A percentile compares a stretch with the other conserved stretches of the same genome.
phyloP scores from a whole-genome alignment of 2,888 invertebrate species.

The Prenolepis imparis region DNA sequence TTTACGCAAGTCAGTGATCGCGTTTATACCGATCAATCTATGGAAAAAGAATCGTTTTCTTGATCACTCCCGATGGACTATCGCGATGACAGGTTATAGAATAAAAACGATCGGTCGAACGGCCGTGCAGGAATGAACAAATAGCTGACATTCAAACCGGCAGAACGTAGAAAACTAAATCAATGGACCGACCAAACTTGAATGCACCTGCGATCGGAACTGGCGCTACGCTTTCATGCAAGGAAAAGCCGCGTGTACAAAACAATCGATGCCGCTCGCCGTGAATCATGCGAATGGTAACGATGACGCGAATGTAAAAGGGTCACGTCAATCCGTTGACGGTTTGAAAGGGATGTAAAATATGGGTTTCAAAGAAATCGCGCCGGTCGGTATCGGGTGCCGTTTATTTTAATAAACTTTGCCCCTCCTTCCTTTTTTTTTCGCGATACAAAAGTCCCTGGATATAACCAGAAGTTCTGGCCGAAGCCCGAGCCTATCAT shows the following conservation, averaged over 20 bases:
- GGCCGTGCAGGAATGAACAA: conserved; percentile 50
- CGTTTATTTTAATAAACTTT: conserved; percentile 57
- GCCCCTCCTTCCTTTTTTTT: conserved; percentile 34
- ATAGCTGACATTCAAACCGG: conserved; percentile 53
- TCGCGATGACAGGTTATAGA: conserved; percentile 53
- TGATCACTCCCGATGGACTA: conserved; percentile 53
- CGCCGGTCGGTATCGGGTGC: conserved; percentile 5
- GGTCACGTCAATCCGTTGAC: conserved; percentile 54
- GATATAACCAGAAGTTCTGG: conserved; percentile 30
- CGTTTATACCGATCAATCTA: conserved; percentile 41
- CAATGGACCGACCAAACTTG: conserved; percentile 52
- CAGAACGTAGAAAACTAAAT: conserved; percentile 54
- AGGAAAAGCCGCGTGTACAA: conserved; percentile 53
- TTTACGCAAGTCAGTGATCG: conserved; percentile 53
- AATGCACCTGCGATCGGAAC: conserved; percentile 48
- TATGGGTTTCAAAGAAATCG: conserved; percentile 51
- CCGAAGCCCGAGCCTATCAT: conserved; percentile 23
- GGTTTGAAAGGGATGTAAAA: conserved; percentile 51
- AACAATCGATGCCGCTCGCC: conserved; percentile 50
- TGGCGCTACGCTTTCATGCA: conserved; percentile 54
- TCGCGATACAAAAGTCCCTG: conserved; percentile 36
- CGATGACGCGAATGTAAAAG: conserved; percentile 56
- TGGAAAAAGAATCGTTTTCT: conserved; percentile 53
- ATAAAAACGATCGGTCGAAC: conserved; percentile 36
- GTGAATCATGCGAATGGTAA: conserved; percentile 55